These are phyloP conservation scores for Stegodyphus mimosarum DNA, from an alignment of 1,140 invertebrate species.

Conservation along the genomic window DNA sequence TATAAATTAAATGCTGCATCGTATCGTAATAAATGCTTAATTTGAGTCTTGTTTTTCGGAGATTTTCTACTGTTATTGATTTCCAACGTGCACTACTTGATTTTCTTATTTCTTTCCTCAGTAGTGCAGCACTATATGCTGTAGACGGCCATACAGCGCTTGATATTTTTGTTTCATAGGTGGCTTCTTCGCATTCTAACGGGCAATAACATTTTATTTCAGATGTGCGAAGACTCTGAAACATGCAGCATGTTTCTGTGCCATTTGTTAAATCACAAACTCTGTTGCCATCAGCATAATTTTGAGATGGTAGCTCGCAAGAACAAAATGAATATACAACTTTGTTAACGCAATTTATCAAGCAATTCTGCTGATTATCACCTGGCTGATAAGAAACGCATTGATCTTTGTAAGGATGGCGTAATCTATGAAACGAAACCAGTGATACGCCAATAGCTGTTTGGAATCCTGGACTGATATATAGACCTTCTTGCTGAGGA, in stretches of 20 bases:
- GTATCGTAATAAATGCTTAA: too few species aligned
- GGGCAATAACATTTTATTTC: not conserved
- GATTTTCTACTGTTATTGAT: too few species aligned
- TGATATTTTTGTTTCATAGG: not conserved
- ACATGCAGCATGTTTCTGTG: not conserved
- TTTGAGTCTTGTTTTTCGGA: too few species aligned
- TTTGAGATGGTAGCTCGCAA: not conserved
- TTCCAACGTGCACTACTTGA: too few species aligned
- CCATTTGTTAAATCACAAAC: not conserved
- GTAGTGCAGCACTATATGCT: not conserved
- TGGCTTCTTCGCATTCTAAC: not conserved
- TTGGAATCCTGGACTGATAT: constrained; percentile 66
- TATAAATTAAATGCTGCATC: too few species aligned
- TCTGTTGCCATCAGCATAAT: not conserved
- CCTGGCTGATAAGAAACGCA: constrained; percentile 9
- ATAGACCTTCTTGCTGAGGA: constrained; percentile 68
- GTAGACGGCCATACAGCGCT: not conserved
- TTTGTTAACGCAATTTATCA: not conserved
- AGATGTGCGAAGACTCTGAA: not conserved
- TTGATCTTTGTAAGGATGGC: constrained; percentile 31
- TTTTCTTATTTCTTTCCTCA: too few species aligned
- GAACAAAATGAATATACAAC: not conserved
- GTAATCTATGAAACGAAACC: constrained; percentile 1
- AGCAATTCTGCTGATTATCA: constrained; percentile 6
- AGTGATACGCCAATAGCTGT: constrained; percentile 65